A percentile compares a stretch with the other conserved stretches of the same genome.
These are phyloP conservation scores for Podarcis muralis DNA, from an alignment of 2,113 vertebrate species.

Conservation along the genomic window DNA sequence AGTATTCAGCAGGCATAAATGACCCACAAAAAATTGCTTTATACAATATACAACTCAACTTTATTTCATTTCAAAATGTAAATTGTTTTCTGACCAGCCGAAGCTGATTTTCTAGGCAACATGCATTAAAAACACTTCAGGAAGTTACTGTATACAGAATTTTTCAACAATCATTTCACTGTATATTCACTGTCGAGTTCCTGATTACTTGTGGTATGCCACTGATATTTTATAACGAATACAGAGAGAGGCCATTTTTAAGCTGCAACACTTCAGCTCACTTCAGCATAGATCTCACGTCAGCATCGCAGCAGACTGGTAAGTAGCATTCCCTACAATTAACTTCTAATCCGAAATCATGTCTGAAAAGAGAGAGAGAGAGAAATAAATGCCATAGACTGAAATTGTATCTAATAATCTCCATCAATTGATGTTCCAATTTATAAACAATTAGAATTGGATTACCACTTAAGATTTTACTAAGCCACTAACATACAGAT, in stretches of 20 bases:
- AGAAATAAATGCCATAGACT: neutral
- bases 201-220: slow-evolving; percentile 27
- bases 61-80: slow-evolving; percentile 68
- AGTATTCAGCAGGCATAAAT: slow-evolving; percentile 23
- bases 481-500: neutral
- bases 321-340: slow-evolving; percentile 27
- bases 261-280: slow-evolving; percentile 27
- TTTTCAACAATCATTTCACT: neutral
- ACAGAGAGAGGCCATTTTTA: slow-evolving; percentile 10
- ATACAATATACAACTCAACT: slow-evolving; percentile 60
- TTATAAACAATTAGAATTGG: neutral
- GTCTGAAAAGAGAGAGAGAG: slow-evolving; percentile 66
- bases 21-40: neutral
- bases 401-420: neutral
- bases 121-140: slow-evolving; percentile 56
- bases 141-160: slow-evolving; percentile 26
- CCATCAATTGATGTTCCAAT: neutral
- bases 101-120: slow-evolving; percentile 43
- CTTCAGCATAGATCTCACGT: slow-evolving; percentile 40
- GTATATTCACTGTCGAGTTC: slow-evolving; percentile 31
- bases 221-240: slow-evolving; percentile 34
- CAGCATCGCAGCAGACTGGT: slow-evolving; percentile 46
- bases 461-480: neutral
- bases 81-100: slow-evolving; percentile 32
- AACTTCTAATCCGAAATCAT: slow-evolving; percentile 51